phyloP scores from a whole-genome alignment of 2,797 vertebrate genomes.

The Ibycter americanus region DNA sequence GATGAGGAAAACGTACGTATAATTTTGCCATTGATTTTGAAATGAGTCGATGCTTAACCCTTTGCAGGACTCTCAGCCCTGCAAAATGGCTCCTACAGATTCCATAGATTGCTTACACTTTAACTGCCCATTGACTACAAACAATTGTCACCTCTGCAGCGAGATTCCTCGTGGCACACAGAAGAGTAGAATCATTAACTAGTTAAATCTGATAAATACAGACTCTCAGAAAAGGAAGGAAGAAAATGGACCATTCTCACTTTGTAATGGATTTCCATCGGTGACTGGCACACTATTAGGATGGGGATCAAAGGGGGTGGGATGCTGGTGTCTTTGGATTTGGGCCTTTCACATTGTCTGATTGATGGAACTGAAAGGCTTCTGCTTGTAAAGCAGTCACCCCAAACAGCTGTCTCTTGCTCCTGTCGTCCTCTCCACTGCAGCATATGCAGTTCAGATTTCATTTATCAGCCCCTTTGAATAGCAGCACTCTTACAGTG shows the following conservation, averaged over 20 bases:
- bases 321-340: constrained; percentile 71
- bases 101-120: background rate
- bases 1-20: background rate
- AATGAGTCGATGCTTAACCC: background rate
- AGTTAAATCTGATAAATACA: constrained; percentile 70
- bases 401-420: constrained; percentile 73
- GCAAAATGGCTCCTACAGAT: background rate
- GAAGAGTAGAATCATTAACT: constrained; percentile 43
- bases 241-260: constrained; percentile 35
- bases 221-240: constrained; percentile 16
- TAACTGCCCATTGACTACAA: background rate
- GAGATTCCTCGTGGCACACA: fast-evolving
- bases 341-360: constrained; percentile 74
- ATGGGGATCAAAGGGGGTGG: constrained; percentile 75
- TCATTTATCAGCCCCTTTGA: constrained; percentile 73
- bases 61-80: background rate
- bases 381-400: constrained; percentile 75
- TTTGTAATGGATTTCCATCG: constrained; percentile 44
- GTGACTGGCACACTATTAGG: constrained; percentile 76
- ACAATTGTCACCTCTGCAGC: background rate
- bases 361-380: constrained; percentile 74
- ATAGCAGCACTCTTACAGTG: constrained; percentile 59
- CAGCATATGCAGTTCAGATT: constrained; percentile 69
- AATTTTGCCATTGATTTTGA: background rate
- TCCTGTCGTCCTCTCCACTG: constrained; percentile 73